phyloP scores from a whole-genome alignment of 2,797 vertebrate species.

The Ptychadena robeensis region DNA sequence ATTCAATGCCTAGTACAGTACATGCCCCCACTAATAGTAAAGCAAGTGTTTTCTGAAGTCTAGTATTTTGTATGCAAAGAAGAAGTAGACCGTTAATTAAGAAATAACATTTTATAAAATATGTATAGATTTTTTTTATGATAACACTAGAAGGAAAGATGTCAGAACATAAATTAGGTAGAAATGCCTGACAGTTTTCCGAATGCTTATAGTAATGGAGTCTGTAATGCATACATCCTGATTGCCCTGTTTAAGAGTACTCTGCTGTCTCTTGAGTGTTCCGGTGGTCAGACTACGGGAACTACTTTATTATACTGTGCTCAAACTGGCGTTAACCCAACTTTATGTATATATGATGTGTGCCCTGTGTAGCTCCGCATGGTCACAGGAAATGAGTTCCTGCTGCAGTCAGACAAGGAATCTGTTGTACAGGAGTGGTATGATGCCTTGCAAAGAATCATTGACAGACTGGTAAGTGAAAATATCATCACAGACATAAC shows the following conservation, averaged over 20 bases:
- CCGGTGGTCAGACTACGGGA: slow-evolving; percentile 27
- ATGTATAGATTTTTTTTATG: not conserved
- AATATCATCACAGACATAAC: not conserved
- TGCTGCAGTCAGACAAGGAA: slow-evolving; percentile 89
- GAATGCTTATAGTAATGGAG: slow-evolving; percentile 20
- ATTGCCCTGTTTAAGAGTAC: slow-evolving; percentile 8
- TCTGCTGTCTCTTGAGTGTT: slow-evolving; percentile 27
- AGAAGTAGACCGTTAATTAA: too few relatives aligned
- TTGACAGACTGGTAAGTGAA: slow-evolving; percentile 83
- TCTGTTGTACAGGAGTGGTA: slow-evolving; percentile 86
- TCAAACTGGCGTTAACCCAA: slow-evolving; percentile 27
- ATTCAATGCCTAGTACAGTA: too few relatives aligned
- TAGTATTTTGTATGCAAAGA: too few relatives aligned
- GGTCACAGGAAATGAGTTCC: slow-evolving; percentile 89
- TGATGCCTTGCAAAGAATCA: slow-evolving; percentile 82
- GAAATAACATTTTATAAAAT: not conserved
- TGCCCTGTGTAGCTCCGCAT: slow-evolving; percentile 81
- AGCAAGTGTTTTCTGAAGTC: too few relatives aligned
- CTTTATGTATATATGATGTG: slow-evolving; percentile 19
- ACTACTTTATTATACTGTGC: slow-evolving; percentile 5
- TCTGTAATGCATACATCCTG: slow-evolving; percentile 21
- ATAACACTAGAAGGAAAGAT: not conserved
- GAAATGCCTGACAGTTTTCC: not conserved
- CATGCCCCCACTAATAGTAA: too few relatives aligned
- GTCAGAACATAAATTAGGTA: not conserved